These are phyloP conservation scores for Papilio aristodemus DNA, from an alignment of 1,140 invertebrate species.

Conservation along the genomic window DNA sequence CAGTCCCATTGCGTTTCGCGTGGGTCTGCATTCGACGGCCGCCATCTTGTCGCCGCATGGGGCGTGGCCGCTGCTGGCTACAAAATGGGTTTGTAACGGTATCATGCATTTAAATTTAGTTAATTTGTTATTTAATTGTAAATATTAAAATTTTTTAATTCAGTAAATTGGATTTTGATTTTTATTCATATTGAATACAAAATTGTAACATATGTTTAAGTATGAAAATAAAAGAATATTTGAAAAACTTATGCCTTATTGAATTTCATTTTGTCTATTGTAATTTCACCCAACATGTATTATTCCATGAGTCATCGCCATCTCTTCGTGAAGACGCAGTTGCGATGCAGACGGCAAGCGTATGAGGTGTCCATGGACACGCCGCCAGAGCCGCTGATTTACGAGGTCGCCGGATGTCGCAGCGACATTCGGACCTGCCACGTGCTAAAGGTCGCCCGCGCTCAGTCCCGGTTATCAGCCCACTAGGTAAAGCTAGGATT, in stretches of 20 bases:
- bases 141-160: constrained; percentile 75
- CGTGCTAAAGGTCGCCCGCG: constrained; percentile 49
- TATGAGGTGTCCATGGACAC: constrained; percentile 39
- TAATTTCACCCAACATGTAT: constrained; percentile 75
- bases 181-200: constrained; percentile 80
- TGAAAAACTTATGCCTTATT: constrained; percentile 52
- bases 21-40: constrained; percentile 78
- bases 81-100: constrained; percentile 79
- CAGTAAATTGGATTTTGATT: constrained; percentile 68
- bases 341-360: constrained; percentile 45
- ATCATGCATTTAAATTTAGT: constrained; percentile 78
- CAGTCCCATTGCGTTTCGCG: constrained; percentile 80
- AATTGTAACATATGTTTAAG: constrained; percentile 79
- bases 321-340: constrained; percentile 60
- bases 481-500: constrained; percentile 74
- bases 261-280: constrained; percentile 63
- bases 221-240: constrained; percentile 74
- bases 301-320: constrained; percentile 77
- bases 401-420: constrained; percentile 40
- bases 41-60: constrained; percentile 76
- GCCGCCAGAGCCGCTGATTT: constrained; percentile 40
- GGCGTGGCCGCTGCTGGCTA: constrained; percentile 67
- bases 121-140: constrained; percentile 53
- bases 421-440: constrained; percentile 42
- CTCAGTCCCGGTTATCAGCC: constrained; percentile 71